Percentiles rank a stretch among this genome's conserved stretches.
Conservation (phyloP, 2,888 invertebrate species). For the Tipula unca region DNA sequence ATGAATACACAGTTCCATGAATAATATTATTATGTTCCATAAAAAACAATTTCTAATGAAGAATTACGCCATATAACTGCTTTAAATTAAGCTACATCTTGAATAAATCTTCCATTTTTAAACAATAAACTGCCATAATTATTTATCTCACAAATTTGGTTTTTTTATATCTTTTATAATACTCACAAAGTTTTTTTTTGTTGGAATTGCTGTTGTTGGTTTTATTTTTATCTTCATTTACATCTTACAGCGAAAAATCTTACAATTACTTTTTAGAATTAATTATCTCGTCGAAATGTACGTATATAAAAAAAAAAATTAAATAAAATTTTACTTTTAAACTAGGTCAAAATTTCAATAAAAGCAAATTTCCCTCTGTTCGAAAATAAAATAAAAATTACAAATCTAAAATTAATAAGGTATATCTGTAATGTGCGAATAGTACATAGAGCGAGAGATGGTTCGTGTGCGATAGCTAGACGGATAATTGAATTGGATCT, state of each 20-base stretch:
- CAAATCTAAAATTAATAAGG: slow-evolving; percentile 4
- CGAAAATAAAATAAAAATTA: neutral
- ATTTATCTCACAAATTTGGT: neutral
- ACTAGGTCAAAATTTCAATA: slow-evolving; percentile 14
- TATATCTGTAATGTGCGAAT: neutral
- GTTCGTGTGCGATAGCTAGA: neutral
- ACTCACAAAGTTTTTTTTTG: neutral
- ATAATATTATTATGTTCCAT: neutral
- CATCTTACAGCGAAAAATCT: neutral
- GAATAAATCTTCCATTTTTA: neutral
- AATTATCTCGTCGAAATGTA: slow-evolving; percentile 3
- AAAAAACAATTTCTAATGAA: neutral
- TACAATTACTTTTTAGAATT: neutral
- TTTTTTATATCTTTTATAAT: neutral
- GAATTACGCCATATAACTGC: neutral
- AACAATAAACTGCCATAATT: slow-evolving; percentile 8
- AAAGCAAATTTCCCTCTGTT: neutral
- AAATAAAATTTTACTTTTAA: neutral
- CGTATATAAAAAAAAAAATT: neutral
- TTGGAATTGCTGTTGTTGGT: neutral
- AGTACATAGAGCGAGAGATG: neutral
- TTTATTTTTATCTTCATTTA: neutral
- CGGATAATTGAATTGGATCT: neutral
- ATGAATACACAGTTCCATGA: neutral
- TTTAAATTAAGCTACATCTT: neutral